phyloP scores from a whole-genome alignment of 2,113 vertebrate species.

The Plecturocebus donacophilus region DNA sequence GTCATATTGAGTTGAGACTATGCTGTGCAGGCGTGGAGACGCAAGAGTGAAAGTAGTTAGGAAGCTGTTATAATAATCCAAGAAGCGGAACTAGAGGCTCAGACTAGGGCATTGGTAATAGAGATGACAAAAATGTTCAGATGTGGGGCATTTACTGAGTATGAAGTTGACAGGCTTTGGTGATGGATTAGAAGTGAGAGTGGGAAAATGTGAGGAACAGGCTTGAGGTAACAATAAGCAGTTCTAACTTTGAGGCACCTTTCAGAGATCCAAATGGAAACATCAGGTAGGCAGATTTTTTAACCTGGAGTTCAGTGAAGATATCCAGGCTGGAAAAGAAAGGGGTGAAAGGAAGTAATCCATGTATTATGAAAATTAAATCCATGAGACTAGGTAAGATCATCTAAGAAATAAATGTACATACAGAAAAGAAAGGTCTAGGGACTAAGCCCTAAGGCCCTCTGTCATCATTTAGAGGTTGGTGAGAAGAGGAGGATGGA shows the following conservation, averaged over 20 bases:
- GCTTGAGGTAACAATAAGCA: background rate
- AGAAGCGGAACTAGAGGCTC: background rate
- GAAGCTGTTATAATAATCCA: background rate
- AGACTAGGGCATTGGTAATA: background rate
- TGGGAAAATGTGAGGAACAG: background rate
- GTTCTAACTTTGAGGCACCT: background rate
- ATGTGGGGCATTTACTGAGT: background rate
- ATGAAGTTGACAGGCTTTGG: background rate
- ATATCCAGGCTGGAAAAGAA: background rate
- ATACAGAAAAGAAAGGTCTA: background rate
- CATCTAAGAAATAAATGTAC: background rate
- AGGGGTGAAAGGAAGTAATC: background rate
- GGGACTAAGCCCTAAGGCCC: background rate
- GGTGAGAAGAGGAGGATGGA: background rate
- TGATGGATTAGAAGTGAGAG: background rate
- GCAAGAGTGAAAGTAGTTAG: background rate
- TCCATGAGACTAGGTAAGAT: background rate
- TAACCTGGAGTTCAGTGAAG: background rate
- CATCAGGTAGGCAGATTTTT: background rate
- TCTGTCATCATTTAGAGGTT: background rate
- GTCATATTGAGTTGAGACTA: background rate
- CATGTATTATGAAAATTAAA: background rate
- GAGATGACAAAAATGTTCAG: background rate
- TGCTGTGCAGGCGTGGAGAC: background rate
- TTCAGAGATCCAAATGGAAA: background rate